Base-by-base conservation (phyloP, 23 tunicate species). In the Styela clava region DNA sequence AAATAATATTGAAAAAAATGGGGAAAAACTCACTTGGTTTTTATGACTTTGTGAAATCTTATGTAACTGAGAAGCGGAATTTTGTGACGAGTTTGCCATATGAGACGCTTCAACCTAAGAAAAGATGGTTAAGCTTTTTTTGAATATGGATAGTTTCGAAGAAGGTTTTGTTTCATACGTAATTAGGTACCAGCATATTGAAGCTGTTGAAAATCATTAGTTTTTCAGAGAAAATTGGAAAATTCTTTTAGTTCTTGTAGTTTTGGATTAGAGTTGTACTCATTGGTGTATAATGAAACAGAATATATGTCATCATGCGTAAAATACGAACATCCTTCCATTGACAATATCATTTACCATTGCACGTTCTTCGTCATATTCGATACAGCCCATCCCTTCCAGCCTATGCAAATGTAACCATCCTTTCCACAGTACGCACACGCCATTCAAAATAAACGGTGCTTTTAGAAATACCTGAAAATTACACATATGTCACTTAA, bases 371-470 rank as follows among this genome's bases (percentile, higher is more conserved):
- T 88, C 98, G 83, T 93, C 98, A 85, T 88, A 93, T 61, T 87
- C 93, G 52, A 93, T 87, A 35, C 72, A 64, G 2, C 98, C 98
- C 94, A 88, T 93, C 9, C 98, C 98, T 24, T 93, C 98, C 24
- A 93, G 62, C 22, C 94, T 44, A 34, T 81, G 79, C 26, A 85
- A 44, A 69, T 85, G 82, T 16, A 93, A 65, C 98, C 98, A 93
- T n/a, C 98, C 98, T 74, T 93, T 93, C 88, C 88, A 93, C 52
- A 92, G 69, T 26, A 93, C 98, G 84, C 98, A 93, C 24, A 93
- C 98, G 0, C 98, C 98, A 87, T 93, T 93, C 29, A 93, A 81
- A 73, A 93, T 93, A 70, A 93, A 88, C 37, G 98, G 98, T 7
- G 98, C 89, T 68, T 73, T 74, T 12, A 93, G 69, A 62, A 74